Base-by-base conservation (phyloP, 2,888 invertebrate genomes). In the Trissolcus japonicus region DNA sequence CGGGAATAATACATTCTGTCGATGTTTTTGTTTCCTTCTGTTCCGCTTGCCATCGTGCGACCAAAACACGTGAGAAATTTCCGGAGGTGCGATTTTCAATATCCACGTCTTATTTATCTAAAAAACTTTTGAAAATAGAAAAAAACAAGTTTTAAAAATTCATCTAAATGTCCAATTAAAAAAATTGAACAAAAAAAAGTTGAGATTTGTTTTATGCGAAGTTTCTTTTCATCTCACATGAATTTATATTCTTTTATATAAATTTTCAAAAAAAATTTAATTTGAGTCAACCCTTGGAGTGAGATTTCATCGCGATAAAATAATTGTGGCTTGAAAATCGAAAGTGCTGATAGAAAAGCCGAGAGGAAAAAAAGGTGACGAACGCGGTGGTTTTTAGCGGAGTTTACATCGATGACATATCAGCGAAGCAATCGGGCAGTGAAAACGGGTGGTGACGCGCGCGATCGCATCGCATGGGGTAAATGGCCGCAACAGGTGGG, bases 401-500 rank as follows among this genome's bases (percentile, higher is more conserved):
- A 51, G 74, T 74, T 78, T 77, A 81, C 80, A 78, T 73, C 63
- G 76, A 65, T 60, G 67, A 62, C 67, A 73, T 76, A 76, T 77
- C 76, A 75, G 71, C 74, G 54, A 50, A 62, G 71, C 76, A 73
- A 78, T 80, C 75, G 78, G 63, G 76, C 73, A 62, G 76, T 66
- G 66, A 55, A 69, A 76, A 75, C 74, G 63, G 57, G 56, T 60
- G 65, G 66, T 61, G 72, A 66, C 66, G 74, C 54, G 69, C 25
- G 35, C 74, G 74, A 78, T 76, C 72, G 61, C 68, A 74, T 78
- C 76, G 76, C 76, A 51, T 55, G 66, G 73, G 78, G 69, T 76
- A 76, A 74, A 78, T 72, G 65, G 80, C 80, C 76, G 86, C 87
- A 87, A 87, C 87, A 87, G 86, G 87, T 87, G 86, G 86, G 83